Evolutionary conservation across 2,888 invertebrate genomes (phyloP).

Genomic region (Neuroscelio doddi): DNA sequence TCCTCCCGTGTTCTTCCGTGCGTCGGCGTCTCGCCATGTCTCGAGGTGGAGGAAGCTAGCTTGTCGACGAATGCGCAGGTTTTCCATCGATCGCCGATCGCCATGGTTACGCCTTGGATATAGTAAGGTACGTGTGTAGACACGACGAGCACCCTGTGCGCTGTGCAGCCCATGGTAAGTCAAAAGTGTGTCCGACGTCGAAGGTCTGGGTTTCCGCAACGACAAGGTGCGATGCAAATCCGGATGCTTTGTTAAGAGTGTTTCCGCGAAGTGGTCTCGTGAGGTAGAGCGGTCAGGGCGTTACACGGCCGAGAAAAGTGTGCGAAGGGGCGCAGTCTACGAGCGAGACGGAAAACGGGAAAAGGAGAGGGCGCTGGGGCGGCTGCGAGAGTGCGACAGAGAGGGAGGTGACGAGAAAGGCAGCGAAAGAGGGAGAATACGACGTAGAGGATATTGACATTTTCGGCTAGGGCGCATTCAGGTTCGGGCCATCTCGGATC

Average conservation of each 20-base stretch:
- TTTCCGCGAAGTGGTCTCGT: no score
- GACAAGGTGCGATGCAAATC: conserved; percentile 3
- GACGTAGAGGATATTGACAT: conserved; percentile 68
- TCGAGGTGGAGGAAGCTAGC: conserved; percentile 15
- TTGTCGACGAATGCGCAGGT: conserved; percentile 59
- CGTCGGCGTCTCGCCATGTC: conserved; percentile 24
- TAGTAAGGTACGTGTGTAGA: conserved; percentile 41
- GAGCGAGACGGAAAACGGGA: conserved; percentile 23
- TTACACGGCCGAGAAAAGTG: conserved; percentile 12
- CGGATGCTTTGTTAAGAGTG: no score
- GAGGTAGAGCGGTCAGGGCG: no score
- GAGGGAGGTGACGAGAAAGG: conserved; percentile 14
- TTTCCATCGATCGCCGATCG: conserved; percentile 66
- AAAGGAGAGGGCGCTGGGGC: conserved; percentile 35
- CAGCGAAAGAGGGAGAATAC: conserved; percentile 22
- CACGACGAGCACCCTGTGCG: conserved; percentile 39
- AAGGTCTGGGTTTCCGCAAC: conserved; percentile 9
- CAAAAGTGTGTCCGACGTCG: conserved; percentile 25
- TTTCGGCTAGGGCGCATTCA: conserved; percentile 68
- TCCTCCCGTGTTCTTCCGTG: conserved; percentile 3
- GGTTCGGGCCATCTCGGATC: conserved; percentile 55
- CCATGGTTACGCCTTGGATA: conserved; percentile 64
- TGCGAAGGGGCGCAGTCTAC: conserved; percentile 28
- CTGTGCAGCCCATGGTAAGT: conserved; percentile 35
- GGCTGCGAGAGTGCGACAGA: conserved; percentile 59